Conservation (phyloP, 1,140 invertebrate species). For the Drosophila nigrodunni region DNA sequence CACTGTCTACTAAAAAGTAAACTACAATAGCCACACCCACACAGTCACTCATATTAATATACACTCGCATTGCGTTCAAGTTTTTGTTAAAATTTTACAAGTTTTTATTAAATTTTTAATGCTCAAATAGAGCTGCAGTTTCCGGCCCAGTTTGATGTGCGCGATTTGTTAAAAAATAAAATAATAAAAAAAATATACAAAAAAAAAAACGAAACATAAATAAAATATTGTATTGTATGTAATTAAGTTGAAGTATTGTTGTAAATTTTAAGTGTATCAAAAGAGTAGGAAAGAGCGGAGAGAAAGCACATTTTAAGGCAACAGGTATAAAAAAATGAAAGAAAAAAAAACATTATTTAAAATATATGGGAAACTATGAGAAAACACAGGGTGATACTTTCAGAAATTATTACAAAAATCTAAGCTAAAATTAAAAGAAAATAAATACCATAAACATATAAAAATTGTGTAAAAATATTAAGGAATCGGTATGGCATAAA, state of each 20-base stretch:
- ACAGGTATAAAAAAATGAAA: slow-evolving; percentile 46
- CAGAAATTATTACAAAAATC: slow-evolving; percentile 77
- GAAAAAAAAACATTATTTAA: slow-evolving; percentile 57
- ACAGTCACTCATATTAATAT: slow-evolving; percentile 27
- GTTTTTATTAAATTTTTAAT: slow-evolving; percentile 55
- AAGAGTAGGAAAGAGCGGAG: slow-evolving; percentile 24
- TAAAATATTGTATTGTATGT: slow-evolving; percentile 48
- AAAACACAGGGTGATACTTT: slow-evolving; percentile 84
- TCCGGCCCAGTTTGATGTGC: slow-evolving; percentile 68
- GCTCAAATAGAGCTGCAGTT: slow-evolving; percentile 39
- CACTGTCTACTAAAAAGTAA: slow-evolving; percentile 82
- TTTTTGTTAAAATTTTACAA: slow-evolving; percentile 60
- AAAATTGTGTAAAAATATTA: slow-evolving; percentile 44
- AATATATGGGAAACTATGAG: slow-evolving; percentile 71
- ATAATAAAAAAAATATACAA: slow-evolving; percentile 12
- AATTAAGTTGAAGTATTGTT: slow-evolving; percentile 79
- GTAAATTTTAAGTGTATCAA: slow-evolving; percentile 74
- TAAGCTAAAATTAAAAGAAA: slow-evolving; percentile 50
- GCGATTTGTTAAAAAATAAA: slow-evolving; percentile 70
- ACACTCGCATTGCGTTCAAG: slow-evolving; percentile 66
- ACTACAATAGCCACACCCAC: slow-evolving; percentile 71
- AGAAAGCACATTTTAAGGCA: slow-evolving; percentile 60
- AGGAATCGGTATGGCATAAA: slow-evolving; percentile 55
- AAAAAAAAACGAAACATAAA: slow-evolving; percentile 6
- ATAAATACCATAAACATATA: slow-evolving; percentile 3